Evolutionary conservation across 2,797 vertebrate genomes (phyloP), one percentile per base, ranked within the genome.

Genomic region (Hypotaenidia okinawae): DNA sequence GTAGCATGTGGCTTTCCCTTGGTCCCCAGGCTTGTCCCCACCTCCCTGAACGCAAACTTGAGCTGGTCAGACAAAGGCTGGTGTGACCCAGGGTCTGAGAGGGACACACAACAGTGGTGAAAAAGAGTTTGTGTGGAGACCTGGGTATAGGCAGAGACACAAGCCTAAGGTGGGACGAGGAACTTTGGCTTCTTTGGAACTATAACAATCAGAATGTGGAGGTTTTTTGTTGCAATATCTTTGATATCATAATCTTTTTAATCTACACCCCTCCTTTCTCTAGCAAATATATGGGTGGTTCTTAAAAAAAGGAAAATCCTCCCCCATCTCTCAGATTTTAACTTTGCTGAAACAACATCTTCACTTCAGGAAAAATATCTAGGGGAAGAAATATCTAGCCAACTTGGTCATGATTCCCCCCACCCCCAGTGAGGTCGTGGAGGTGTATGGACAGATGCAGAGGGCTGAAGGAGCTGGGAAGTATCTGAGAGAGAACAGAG

Each of bases 121-220:
- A 27, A 43, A 67, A 18, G 49, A 52, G 5, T 43, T 54, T 62
- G 61, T 62, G 61, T 14, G 37, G 63, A 64, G 32, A 66, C 22
- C 59, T 55, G 55, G 5, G 3, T 0, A 2, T 8, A 23, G n/a
- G 21, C 51, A 67, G 43, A 59, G 37, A 17, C 10, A 7, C 10
- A 8, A 7, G 18, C 17, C 16, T 13, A 11, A 23, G 72, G 9
- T 51, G 24, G 9, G 23, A 37, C 0, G 4, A 62, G 45, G 81
- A 88, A 51, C 43, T 90, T 16, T 6, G 8, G 4, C 57, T 79
- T 82, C 61, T 74, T 69, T 12, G 72, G 25, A 49, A n/a, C 12
- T 30, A 0, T 54, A 47, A 49, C 54, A 74, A 35, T 59, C 14
- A 5, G 9, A 68, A 39, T 1, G 0, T 2, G 0, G n/a, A n/a